A percentile compares a stretch with the other conserved stretches of the same genome.
These are phyloP conservation scores for Mesembrinibis cayennensis DNA, from an alignment of 2,113 vertebrate genomes.

Conservation along the genomic window DNA sequence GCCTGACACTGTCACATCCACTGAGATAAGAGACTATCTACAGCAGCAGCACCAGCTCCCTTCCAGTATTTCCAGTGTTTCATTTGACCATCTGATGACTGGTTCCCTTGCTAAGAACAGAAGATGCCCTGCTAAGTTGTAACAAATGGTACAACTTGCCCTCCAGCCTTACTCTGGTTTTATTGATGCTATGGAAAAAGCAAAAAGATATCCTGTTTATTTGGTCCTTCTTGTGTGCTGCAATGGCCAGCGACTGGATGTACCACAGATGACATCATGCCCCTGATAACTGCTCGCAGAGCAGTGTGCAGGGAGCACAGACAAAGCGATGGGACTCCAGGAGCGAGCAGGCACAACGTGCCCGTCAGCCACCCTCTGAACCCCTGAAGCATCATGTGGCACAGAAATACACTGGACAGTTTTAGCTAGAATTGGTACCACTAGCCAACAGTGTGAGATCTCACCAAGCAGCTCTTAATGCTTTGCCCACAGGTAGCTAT, in stretches of 20 bases:
- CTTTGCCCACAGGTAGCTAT: background rate
- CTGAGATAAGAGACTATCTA: background rate
- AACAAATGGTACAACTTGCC: background rate
- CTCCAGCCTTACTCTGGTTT: background rate
- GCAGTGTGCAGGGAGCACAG: background rate
- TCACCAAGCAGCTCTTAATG: background rate
- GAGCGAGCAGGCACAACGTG: rapidly evolving
- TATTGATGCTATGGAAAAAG: background rate
- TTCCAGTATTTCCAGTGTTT: background rate
- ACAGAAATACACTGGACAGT: background rate
- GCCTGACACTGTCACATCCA: background rate
- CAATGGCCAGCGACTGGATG: background rate
- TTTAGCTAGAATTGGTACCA: background rate
- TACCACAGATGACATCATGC: rapidly evolving
- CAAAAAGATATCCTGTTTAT: background rate
- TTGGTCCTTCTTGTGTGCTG: background rate
- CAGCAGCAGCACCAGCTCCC: background rate
- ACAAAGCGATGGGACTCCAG: background rate
- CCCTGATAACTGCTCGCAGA: background rate
- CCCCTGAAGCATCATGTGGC: background rate
- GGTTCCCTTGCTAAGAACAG: background rate
- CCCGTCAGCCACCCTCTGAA: background rate
- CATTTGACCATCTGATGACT: background rate
- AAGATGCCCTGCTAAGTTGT: background rate
- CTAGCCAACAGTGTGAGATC: background rate